phyloP scores from a whole-genome alignment of 2,113 vertebrate genomes.

The Embiotoca jacksoni region DNA sequence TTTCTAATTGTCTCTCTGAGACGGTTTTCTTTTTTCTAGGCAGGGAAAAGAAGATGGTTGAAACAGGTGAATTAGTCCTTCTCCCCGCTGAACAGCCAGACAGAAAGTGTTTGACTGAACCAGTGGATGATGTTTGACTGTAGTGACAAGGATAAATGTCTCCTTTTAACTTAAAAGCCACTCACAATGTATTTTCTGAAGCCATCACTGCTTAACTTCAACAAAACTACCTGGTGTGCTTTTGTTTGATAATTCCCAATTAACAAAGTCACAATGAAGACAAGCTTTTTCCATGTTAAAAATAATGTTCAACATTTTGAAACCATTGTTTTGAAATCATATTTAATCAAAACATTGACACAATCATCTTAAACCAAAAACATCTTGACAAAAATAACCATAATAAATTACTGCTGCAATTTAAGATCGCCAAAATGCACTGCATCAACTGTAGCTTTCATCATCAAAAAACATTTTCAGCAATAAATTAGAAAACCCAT shows the following conservation, averaged over 20 bases:
- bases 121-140: no score
- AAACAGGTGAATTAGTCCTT: constrained; percentile 42
- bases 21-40: constrained; percentile 41
- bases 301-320: constrained; percentile 27
- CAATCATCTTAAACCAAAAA: constrained; percentile 28
- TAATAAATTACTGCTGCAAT: constrained; percentile 1
- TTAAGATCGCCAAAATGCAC: constrained; percentile 26
- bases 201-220: background rate
- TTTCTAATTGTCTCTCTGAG: background rate
- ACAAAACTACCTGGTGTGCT: background rate
- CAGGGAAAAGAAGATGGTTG: constrained; percentile 62
- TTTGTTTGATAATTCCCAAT: background rate
- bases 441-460: constrained; percentile 10
- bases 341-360: constrained; percentile 1
- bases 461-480: background rate
- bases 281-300: constrained; percentile 25
- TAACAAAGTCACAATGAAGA: background rate
- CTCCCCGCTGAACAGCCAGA: background rate
- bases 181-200: no score
- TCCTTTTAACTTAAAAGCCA: no score
- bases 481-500: background rate
- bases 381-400: background rate
- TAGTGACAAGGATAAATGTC: no score
- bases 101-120: background rate
- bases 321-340: constrained; percentile 16